These are phyloP conservation scores for Drosophila saltans DNA, from an alignment of 1,140 invertebrate species.

Conservation along the genomic window DNA sequence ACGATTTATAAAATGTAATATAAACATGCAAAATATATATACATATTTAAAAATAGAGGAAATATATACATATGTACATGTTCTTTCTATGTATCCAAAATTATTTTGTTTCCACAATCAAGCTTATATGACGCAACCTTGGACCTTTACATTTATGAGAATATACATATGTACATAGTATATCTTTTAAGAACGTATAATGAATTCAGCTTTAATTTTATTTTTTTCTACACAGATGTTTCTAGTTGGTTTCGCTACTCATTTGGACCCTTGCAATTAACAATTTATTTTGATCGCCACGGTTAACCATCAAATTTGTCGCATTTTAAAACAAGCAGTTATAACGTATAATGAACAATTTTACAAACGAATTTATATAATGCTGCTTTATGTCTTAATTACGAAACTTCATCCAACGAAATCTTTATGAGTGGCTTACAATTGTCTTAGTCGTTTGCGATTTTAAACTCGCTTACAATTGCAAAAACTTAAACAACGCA, in stretches of 20 bases:
- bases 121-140: conserved; percentile 38
- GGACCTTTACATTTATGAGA: conserved; percentile 30
- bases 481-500: conserved; percentile 30
- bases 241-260: conserved; percentile 3
- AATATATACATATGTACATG: neutral
- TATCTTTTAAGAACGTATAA: neutral
- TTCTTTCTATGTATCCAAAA: conserved; percentile 40
- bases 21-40: neutral
- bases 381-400: conserved; percentile 61
- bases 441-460: conserved; percentile 53
- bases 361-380: conserved; percentile 61
- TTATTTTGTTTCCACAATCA: conserved; percentile 51
- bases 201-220: neutral
- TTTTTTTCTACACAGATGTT: neutral
- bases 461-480: conserved; percentile 16
- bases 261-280: conserved; percentile 4
- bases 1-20: conserved; percentile 30
- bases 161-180: neutral
- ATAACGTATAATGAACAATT: conserved; percentile 54
- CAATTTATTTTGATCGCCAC: neutral
- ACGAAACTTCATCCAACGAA: conserved; percentile 40
- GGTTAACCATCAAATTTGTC: conserved; percentile 30
- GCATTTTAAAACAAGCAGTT: conserved; percentile 43
- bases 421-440: conserved; percentile 46
- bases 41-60: conserved; percentile 6